Base-by-base conservation (phyloP, 2,113 vertebrate genomes). In the Hippolais icterina region DNA sequence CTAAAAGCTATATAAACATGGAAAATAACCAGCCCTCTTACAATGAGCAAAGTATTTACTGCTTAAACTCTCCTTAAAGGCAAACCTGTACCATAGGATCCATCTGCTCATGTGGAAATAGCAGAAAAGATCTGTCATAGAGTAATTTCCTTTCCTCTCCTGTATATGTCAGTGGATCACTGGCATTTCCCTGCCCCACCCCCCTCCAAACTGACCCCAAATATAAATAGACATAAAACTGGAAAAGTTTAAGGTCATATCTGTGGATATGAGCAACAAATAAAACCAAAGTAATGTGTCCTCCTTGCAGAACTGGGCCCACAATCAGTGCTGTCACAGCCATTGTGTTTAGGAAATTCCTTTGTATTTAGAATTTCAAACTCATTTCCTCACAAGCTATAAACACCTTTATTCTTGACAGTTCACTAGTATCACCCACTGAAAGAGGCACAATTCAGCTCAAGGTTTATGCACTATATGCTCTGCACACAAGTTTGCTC, bases 51-150 rank as follows among this genome's bases (percentile, higher is more conserved):
- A 66, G 28, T 68, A 92, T 91, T 79, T 85, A 71, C 75, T 50
- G 42, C 50, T 85, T 94, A 74, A 61, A 84, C 31, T 54, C n/a
- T 65, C 87, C 89, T 94, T 72, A 87, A 78, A 95, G 77, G 83
- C 68, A 96, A 95, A 93, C 64, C 56, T 75, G 76, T 66, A 88
- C 52, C 28, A 65, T 6, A 41, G 28, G 69, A 90, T 87, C 89
- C 79, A 80, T 72, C 80, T 60, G 33, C 29, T 96, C 54, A 69
- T 19, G 57, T 37, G 33, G 63, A 94, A 92, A 71, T 5, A 81
- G 72, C 68, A 94, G 72, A 87, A 94, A 83, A 92, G 83, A 71
- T 90, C 41, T 89, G 64, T 94, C 92, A 93, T 41, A 42, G 86
- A 80, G 24, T 81, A 49, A 87, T 39, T 93, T 70, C 64, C 83